These are phyloP conservation scores for Parnassius mnemosyne DNA, from an alignment of 2,888 invertebrate species.

Conservation along the genomic window DNA sequence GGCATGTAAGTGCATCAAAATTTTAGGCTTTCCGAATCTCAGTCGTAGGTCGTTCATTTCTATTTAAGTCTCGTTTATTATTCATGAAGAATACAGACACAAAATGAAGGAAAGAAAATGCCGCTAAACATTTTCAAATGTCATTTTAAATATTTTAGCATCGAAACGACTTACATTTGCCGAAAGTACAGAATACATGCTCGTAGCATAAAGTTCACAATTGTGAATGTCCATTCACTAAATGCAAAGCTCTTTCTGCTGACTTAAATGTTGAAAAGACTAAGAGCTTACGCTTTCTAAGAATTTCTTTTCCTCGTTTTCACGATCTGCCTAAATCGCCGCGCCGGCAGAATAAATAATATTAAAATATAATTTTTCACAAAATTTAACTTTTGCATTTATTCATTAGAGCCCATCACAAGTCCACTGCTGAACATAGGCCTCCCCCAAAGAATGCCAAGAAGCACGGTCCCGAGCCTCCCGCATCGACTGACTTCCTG, in stretches of 20 bases:
- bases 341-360: neutral
- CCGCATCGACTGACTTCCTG: too few species aligned
- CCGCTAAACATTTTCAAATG: conserved; percentile 28
- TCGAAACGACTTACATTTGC: conserved; percentile 47
- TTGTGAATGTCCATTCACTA: conserved; percentile 77
- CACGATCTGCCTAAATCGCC: conserved; percentile 13
- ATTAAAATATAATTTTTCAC: too few species aligned
- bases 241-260: conserved; percentile 56
- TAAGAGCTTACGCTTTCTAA: conserved; percentile 22
- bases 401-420: too few species aligned
- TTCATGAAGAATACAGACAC: conserved; percentile 9
- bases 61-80: conserved; percentile 12
- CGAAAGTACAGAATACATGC: conserved; percentile 53
- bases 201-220: conserved; percentile 66
- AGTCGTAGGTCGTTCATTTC: conserved; percentile 1
- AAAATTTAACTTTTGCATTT: too few species aligned
- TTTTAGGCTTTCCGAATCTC: conserved; percentile 12
- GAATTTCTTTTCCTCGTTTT: conserved; percentile 13
- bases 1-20: conserved; percentile 7
- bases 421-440: too few species aligned
- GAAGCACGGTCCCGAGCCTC: too few species aligned
- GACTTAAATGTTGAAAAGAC: conserved; percentile 23
- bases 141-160: conserved; percentile 40
- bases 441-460: too few species aligned
- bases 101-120: conserved; percentile 15